phyloP scores from a whole-genome alignment of 2,113 vertebrate species.

The Cephalopholis sonnerati region DNA sequence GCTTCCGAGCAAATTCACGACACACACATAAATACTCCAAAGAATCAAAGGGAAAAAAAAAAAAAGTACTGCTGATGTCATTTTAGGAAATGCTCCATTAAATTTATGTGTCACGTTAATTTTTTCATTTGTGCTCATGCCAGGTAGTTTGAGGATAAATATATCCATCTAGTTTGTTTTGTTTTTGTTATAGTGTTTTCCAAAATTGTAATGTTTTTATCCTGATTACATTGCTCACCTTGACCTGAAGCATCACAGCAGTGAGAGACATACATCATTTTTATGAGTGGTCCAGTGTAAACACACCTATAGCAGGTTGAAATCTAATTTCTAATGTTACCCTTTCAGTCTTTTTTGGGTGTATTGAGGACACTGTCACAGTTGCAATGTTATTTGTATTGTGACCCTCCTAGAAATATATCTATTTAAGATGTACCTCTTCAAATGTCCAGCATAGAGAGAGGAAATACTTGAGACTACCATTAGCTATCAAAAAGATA shows the following conservation, averaged over 20 bases:
- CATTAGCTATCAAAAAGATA: neutral
- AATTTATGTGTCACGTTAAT: neutral
- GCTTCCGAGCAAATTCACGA: neutral
- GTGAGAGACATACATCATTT: neutral
- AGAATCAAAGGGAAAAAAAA: neutral
- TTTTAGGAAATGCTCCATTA: neutral
- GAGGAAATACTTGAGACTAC: neutral
- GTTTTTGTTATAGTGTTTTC: neutral
- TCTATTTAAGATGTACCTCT: neutral
- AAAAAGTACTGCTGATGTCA: neutral
- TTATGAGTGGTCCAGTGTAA: neutral
- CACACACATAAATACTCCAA: constrained; percentile 10
- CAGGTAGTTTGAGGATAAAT: neutral
- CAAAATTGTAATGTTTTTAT: neutral
- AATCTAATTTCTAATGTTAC: neutral
- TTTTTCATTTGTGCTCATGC: neutral
- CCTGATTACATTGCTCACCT: neutral
- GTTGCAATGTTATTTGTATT: neutral
- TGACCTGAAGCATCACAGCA: neutral
- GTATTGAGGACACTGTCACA: neutral
- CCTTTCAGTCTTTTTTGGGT: neutral
- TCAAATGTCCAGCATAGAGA: neutral
- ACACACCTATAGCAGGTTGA: neutral
- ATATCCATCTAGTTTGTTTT: neutral
- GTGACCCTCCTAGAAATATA: neutral